Base-by-base conservation (phyloP, 2,113 vertebrate genomes). In the Sardina pilchardus region DNA sequence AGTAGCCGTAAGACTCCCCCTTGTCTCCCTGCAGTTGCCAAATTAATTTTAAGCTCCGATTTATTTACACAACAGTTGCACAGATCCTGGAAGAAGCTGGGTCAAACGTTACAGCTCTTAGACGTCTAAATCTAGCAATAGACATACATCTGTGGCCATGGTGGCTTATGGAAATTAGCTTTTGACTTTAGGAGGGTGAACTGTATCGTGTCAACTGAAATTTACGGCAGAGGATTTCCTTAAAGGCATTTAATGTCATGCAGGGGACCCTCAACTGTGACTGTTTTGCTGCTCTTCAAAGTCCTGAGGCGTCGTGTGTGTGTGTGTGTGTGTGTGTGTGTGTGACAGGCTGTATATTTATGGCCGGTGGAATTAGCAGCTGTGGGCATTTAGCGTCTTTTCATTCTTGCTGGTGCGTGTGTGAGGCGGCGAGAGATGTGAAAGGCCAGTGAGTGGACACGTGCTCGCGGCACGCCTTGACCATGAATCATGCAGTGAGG, bases 391-490 rank as follows among this genome's bases (percentile, higher is more conserved):
- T 78, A 36, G 71, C 5, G 71, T 39, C 26, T 59, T 59, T 59
- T 78, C n/a, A 67, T 9, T 34, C 16, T 16, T 78, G 71, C 71
- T 14, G 30, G 75, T 83, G 48, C 56, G 48, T 4, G 59, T 84
- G 24, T 84, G 43, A 71, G 43, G 43, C 42, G 30, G 71, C 12
- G 71, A 36, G 71, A 34, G 71, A 36, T 14, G 3, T 9, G 8
- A 26, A 1, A 34, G 26, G 26, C 71, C 30, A 36, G 30, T 34
- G 12, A 36, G 30, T 34, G 12, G 71, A 44, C 83, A 75, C 26
- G 63, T 75, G 83, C 63, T 47, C 21, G 26, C 21, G 63, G 71
- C 83, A 84, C 71, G 39, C 83, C 63, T 44, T 75, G 39, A 75
- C 42, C n/a, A 47, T 75, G 63, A 75, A 84, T 84, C 59, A 30